Percentiles rank a stretch among this genome's conserved stretches.
phyloP scores from a whole-genome alignment of 2,888 invertebrate genomes.

The Agrotis exclamationis region DNA sequence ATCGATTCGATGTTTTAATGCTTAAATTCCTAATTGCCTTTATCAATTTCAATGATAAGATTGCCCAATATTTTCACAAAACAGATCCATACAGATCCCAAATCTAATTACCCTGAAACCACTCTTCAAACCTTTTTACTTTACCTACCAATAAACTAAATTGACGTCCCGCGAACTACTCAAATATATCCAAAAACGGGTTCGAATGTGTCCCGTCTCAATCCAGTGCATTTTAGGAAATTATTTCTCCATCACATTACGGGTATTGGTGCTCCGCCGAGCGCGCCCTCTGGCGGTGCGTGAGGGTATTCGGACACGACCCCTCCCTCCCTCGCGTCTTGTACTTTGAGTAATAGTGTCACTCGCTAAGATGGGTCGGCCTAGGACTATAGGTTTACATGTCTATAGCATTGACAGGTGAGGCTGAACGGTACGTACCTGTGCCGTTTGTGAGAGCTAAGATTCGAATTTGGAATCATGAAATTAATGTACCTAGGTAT shows the following conservation, averaged over 20 bases:
- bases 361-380: constrained; percentile 61
- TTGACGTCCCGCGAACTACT: constrained; percentile 85
- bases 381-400: constrained; percentile 62
- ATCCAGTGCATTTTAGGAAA: constrained; percentile 88
- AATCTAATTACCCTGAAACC: constrained; percentile 48
- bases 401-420: constrained; percentile 27
- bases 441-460: background rate
- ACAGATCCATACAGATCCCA: background rate
- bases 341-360: constrained; percentile 73
- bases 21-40: background rate
- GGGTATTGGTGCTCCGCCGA: constrained; percentile 85
- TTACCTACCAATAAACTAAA: constrained; percentile 82
- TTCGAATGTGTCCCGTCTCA: constrained; percentile 76
- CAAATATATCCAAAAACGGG: constrained; percentile 74
- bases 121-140: constrained; percentile 53
- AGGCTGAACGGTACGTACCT: background rate
- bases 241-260: constrained; percentile 88
- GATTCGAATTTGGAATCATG: background rate
- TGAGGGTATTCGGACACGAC: constrained; percentile 81
- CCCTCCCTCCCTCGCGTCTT: constrained; percentile 59
- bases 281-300: constrained; percentile 86
- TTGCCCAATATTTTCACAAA: background rate
- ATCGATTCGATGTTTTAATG: background rate
- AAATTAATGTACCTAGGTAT: no score
- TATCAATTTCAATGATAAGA: constrained; percentile 2